Evolutionary conservation across 2,113 vertebrate species (phyloP).

Genomic region (Nasalis larvatus): DNA sequence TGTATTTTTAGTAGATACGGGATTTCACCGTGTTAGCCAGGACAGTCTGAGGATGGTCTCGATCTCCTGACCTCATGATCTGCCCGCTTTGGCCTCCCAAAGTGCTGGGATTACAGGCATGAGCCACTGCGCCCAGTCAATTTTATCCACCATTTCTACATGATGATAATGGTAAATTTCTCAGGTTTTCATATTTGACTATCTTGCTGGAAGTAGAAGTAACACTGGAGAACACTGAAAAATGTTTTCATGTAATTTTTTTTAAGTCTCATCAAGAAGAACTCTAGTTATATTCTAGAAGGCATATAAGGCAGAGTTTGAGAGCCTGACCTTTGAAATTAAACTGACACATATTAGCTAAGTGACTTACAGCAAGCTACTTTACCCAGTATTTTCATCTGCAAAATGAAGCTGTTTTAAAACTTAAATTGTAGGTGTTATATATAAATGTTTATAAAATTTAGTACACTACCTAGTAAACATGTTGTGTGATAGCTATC

Average conservation of each 20-base stretch:
- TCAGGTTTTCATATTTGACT: not conserved
- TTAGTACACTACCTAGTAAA: not conserved
- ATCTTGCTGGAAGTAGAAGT: not conserved
- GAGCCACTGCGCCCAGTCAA: too few species aligned
- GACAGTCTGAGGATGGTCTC: too few species aligned
- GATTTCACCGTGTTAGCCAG: too few species aligned
- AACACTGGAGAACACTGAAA: not conserved
- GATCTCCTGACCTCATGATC: too few species aligned
- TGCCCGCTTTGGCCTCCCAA: too few species aligned
- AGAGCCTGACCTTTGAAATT: not conserved
- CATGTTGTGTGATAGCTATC: not conserved
- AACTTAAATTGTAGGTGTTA: not conserved
- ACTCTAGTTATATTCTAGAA: not conserved
- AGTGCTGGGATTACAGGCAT: too few species aligned
- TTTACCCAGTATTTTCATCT: not conserved
- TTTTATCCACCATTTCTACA: not conserved
- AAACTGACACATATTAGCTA: not conserved
- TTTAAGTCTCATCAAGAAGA: not conserved
- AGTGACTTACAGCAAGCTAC: not conserved
- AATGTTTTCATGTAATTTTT: not conserved
- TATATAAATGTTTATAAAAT: not conserved
- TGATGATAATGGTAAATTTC: not conserved
- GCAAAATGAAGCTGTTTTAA: constrained; percentile 2
- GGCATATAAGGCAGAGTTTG: not conserved
- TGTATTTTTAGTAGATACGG: too few species aligned